Percentiles rank a stretch among this genome's conserved stretches.
phyloP scores from a whole-genome alignment of 2,888 invertebrate genomes.

The Palloptera scutellata region DNA sequence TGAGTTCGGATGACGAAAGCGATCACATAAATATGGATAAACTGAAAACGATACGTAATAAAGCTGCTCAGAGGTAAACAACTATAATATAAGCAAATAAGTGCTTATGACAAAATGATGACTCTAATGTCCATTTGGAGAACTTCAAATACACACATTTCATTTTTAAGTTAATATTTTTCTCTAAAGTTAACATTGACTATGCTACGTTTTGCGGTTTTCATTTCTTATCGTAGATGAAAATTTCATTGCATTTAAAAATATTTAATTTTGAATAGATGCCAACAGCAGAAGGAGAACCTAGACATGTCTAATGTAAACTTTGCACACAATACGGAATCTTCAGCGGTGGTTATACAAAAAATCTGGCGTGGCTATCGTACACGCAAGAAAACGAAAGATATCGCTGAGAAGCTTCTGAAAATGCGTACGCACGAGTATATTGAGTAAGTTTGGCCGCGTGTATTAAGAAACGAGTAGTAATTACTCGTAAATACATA shows the following conservation, averaged over 20 bases:
- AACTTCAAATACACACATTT: too few relatives aligned
- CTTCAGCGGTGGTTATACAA: slow-evolving; percentile 82
- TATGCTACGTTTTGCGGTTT: too few relatives aligned
- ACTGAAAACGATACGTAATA: slow-evolving; percentile 71
- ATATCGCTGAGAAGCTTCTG: slow-evolving; percentile 74
- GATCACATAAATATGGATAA: slow-evolving; percentile 73
- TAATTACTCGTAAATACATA: too few relatives aligned
- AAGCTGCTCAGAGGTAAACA: slow-evolving; percentile 66
- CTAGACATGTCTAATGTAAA: slow-evolving; percentile 46
- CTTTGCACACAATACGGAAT: slow-evolving; percentile 52
- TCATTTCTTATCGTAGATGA: neutral
- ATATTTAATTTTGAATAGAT: slow-evolving; percentile 23
- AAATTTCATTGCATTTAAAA: neutral
- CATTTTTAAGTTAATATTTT: too few relatives aligned
- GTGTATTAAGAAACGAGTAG: too few relatives aligned
- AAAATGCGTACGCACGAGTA: slow-evolving; percentile 82
- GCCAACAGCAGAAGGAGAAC: slow-evolving; percentile 54
- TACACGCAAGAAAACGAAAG: slow-evolving; percentile 70
- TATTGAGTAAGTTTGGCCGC: slow-evolving; percentile 76
- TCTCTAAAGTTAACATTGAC: neutral
- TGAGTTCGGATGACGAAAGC: slow-evolving; percentile 69
- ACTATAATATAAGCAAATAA: too few relatives aligned
- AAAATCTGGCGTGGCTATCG: slow-evolving; percentile 87
- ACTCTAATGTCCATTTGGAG: neutral
- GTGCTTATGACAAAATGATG: too few relatives aligned